Evolutionary conservation across 2,113 vertebrate species (phyloP), one percentile per base, ranked within the genome.

Genomic region (Eonycteris spelaea): DNA sequence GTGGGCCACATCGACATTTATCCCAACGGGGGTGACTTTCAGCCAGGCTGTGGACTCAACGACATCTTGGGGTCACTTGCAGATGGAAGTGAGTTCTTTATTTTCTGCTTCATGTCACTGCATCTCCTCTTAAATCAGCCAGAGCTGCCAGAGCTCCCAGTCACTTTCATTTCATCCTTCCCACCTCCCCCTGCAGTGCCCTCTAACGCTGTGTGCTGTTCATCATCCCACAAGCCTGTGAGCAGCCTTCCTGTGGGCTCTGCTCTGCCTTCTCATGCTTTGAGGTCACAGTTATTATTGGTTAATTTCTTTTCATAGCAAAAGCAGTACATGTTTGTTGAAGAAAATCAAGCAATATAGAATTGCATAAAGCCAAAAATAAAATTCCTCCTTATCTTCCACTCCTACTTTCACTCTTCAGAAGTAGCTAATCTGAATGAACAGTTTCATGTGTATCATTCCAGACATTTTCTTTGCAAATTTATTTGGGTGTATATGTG

Each of bases 1-100:
- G 99, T 99, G 53, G 99, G 99, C 4, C 99, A 99, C 77, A 98
- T 99, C 1, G 99, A 99, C 87, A 98, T 99, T 97, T 99, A 99
- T 93, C 99, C 99, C 91, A 99, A 99, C 0, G 99, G 99, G 0
- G 99, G 99, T 4, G 99, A 99, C 11, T 99, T 99, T 94, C 99
- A 99, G 97, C 99, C 99, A 0, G 99, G 99, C 61, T 99, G 99
- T 70, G 98, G 98, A 0, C 94, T 99, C 18, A 98, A 98, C 0
- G 99, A 99, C 0, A 97, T 99, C 88, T 87, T 99, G 94, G 98
- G 99, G 67, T 98, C 99, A 0, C 98, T 99, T 14, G 98, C 99
- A 9, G 98, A 98, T 33, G 99, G 99, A 93, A 99, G 99, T 99
- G 98, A 99, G 99, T 99, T 80, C 79, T 86, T 35, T 0, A 8